Evolutionary conservation across 1,140 invertebrate genomes (phyloP), one percentile per base, ranked within the genome.

Genomic region (Acromyrmex heyeri): DNA sequence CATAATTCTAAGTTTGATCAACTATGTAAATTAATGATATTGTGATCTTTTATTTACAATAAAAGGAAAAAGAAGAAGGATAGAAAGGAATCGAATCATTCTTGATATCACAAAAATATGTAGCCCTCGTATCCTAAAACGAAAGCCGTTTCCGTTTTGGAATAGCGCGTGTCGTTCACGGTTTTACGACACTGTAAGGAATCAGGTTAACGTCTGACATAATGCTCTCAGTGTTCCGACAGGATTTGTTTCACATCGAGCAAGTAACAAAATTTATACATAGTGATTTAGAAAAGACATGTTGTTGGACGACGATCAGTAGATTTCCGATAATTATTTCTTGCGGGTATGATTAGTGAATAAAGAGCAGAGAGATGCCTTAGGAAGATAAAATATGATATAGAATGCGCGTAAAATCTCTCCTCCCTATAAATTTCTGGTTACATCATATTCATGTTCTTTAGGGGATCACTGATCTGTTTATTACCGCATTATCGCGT

Each of bases 201-300:
- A 86, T 79, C 64, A 38, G 85, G 85, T 86, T 86, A 86, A 86
- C 76, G 76, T 86, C 76, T 69, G 75, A 79, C 24, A 69, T 64
- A 67, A 81, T 82, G 5, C 18, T 75, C 38, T 50, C 44, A n/a
- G 55, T 75, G n/a, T 75, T 62, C 27, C 55, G 27, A 75, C 48
- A 83, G 69, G 79, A 83, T 75, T 83, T 75, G 69, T 83, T 83
- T 75, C 67, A 24, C 79, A 82, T 82, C 79, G 48, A 30, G 18
- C 7, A 30, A 61, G 79, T 55, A 62, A 38, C 24, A 57, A 75
- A 83, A 75, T 73, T 73, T 82, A 82, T 59, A 82, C 30, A 75
- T 72, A 38, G 44, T 55, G 67, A 82, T 73, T 27, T 75, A 62
- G 38, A 73, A 75, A 50, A 50, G 14, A 30, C 7, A 24, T 62